Percentiles rank a stretch among this genome's conserved stretches.
phyloP scores from a whole-genome alignment of 2,797 vertebrate species.

The Galaxias olidus region DNA sequence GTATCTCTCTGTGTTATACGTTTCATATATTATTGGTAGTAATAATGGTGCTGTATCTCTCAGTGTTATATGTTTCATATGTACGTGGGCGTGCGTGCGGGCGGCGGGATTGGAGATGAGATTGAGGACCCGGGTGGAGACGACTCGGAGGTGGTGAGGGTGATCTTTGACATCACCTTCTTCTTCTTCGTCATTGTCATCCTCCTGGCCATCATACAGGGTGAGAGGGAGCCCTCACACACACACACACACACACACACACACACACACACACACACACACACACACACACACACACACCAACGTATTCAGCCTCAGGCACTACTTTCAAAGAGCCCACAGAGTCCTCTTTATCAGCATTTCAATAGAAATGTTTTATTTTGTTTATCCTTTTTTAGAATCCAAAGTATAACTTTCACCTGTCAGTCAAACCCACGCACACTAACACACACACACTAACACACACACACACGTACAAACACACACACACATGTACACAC shows the following conservation, averaged over 20 bases:
- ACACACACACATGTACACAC: neutral
- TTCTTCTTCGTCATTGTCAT: conserved; percentile 82
- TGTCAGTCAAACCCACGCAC: neutral
- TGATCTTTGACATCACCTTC: conserved; percentile 80
- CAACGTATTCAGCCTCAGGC: neutral
- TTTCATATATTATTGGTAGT: conserved; percentile 82
- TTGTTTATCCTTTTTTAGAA: neutral
- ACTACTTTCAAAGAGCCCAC: no score
- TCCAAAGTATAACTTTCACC: neutral
- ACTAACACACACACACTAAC: no score
- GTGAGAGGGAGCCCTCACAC: conserved; percentile 49
- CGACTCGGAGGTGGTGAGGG: conserved; percentile 75
- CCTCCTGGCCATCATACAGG: conserved; percentile 80
- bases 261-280: neutral
- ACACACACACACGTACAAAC: neutral
- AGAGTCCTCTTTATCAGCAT: neutral
- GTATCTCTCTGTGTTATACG: conserved; percentile 74
- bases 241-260: neutral
- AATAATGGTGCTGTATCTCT: no score
- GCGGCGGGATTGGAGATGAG: conserved; percentile 78
- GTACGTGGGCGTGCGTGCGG: conserved; percentile 78
- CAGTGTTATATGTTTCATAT: conserved; percentile 83
- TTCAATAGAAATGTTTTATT: neutral
- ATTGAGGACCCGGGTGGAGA: conserved; percentile 78
- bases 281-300: neutral